Percentiles rank a stretch among this genome's conserved stretches.
phyloP scores from a whole-genome alignment of 2,113 vertebrate species.

The Pipa parva region DNA sequence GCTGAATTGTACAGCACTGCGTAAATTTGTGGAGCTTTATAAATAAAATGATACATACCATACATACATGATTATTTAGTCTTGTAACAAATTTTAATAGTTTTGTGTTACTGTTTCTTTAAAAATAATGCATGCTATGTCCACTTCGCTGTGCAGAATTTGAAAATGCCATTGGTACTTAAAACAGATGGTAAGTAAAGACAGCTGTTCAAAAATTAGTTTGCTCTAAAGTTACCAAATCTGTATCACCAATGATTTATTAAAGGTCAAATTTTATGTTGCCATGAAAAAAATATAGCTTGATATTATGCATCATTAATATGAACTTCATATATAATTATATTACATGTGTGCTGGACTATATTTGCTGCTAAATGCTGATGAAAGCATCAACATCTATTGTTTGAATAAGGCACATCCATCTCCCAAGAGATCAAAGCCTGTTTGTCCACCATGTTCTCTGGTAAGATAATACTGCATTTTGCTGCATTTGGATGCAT shows the following conservation, averaged over 20 bases:
- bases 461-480: neutral
- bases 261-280: conserved; percentile 13
- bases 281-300: conserved; percentile 1
- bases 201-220: conserved; percentile 20
- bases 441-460: neutral
- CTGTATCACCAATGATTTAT: conserved; percentile 21
- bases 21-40: too few species aligned
- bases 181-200: conserved; percentile 23
- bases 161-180: conserved; percentile 11
- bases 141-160: conserved; percentile 21
- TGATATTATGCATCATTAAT: neutral
- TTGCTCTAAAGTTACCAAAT: conserved; percentile 7
- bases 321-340: conserved; percentile 16
- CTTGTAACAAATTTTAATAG: too few species aligned
- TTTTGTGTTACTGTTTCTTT: neutral
- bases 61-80: too few species aligned
- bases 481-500: neutral
- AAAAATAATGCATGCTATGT: conserved; percentile 17
- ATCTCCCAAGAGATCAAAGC: neutral
- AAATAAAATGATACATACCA: too few species aligned
- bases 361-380: neutral
- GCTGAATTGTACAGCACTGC: too few species aligned
- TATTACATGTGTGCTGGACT: conserved; percentile 1
- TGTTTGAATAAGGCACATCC: neutral
- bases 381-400: neutral